Base-by-base conservation (phyloP, 1,140 invertebrate genomes). In the Dendroctonus ponderosae region DNA sequence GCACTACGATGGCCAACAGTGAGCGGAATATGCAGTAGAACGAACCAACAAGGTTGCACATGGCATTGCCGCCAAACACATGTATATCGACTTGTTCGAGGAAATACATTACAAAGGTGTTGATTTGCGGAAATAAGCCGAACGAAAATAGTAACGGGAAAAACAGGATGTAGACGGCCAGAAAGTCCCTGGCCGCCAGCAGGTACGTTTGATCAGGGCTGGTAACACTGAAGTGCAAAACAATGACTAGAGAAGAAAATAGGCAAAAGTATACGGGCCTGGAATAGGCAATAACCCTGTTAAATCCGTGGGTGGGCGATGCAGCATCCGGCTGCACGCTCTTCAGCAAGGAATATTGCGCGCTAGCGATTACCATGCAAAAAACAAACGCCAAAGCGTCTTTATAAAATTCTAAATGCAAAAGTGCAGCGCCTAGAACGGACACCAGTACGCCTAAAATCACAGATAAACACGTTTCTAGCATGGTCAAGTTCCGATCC, bases 241-340 rank as follows among this genome's bases (percentile, higher is more conserved):
- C 77, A 57, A 93, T 82, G 60, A 96, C 82, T 63, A 93, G 78
- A 11, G 86, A 84, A 42, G 90, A 88, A 76, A 91, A 93, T 12
- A 98, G 67, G 74, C 93, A 94, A 78, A 98, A 99, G 78, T 99
- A 99, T 14, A 98, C 90, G 9, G 97, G 93, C 63, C 97, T 85
- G 0, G 90, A 92, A 74, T 96, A 98, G 38, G 94, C 90, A 26
- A 98, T 94, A 61, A 98, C 89, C 71, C 94, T 89, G 80, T 99
- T 99, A 77, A 97, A 99, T 3, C 97, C 97, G 80, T 99, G 97
- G 11, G 96, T 96, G 0, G 97, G 97, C 5, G 96, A 99, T 0
- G 97, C 91, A 0, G 97, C 95, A 82, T 99, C 97, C 2, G 97
- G 97, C 76, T 99, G 97, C 5, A 99, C 97, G 79, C 95, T 98